These are phyloP conservation scores for Pogoniulus pusillus DNA, from an alignment of 2,797 vertebrate species.

Conservation along the genomic window DNA sequence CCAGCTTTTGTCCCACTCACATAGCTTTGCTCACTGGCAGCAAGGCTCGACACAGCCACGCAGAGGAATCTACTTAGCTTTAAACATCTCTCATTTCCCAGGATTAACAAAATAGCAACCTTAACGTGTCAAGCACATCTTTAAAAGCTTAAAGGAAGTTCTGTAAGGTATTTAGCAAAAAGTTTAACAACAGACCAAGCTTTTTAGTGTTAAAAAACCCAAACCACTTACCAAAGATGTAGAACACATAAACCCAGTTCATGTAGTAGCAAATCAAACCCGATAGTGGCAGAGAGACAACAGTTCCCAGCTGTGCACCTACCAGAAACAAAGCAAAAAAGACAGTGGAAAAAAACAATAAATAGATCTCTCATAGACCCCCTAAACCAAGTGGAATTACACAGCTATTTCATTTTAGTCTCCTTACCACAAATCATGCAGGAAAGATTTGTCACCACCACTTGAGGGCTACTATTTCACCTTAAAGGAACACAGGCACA, in stretches of 20 bases:
- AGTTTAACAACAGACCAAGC: too few relatives aligned
- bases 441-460: neutral
- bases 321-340: constrained; percentile 28
- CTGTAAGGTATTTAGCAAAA: neutral
- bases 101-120: neutral
- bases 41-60: neutral
- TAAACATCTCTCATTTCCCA: neutral
- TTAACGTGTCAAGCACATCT: accelerated
- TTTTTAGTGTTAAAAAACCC: neutral
- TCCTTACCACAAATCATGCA: neutral
- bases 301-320: constrained; percentile 96
- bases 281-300: constrained; percentile 90
- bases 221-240: constrained; percentile 89
- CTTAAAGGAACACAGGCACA: neutral
- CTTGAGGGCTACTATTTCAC: neutral
- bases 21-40: constrained; percentile 1
- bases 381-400: neutral
- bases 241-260: constrained; percentile 96
- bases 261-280: constrained; percentile 95
- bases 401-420: neutral
- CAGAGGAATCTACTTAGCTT: neutral
- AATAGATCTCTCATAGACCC: neutral
- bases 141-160: neutral
- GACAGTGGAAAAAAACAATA: neutral
- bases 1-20: neutral